Evolutionary conservation across 1,140 invertebrate genomes (phyloP).

Genomic region (Grapholita molesta): DNA sequence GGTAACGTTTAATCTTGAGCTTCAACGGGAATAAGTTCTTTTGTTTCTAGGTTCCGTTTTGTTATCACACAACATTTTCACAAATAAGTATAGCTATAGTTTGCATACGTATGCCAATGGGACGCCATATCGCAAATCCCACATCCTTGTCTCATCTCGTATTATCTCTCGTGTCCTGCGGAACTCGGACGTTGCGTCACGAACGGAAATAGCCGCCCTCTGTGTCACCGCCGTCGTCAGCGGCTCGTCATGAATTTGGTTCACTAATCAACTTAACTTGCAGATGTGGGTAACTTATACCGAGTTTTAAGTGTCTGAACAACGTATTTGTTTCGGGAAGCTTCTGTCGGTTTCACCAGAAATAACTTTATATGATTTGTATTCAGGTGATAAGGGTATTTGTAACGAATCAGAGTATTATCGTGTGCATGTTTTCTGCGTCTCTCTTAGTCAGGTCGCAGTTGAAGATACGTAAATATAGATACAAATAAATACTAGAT

Average conservation of each 20-base stretch:
- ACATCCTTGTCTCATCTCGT: slow-evolving; percentile 61
- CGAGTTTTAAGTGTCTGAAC: neutral
- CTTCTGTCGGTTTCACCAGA: neutral
- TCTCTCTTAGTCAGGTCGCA: too few species aligned
- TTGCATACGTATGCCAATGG: slow-evolving; percentile 17
- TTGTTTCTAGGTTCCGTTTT: too few species aligned
- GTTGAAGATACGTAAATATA: too few species aligned
- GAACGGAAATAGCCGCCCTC: slow-evolving; percentile 68
- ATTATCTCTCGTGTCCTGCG: slow-evolving; percentile 57
- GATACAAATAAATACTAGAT: too few species aligned
- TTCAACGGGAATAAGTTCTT: too few species aligned
- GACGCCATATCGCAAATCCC: slow-evolving; percentile 48
- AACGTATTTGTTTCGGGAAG: neutral
- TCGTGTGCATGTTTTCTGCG: too few species aligned
- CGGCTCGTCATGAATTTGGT: slow-evolving; percentile 26
- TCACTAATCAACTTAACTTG: slow-evolving; percentile 25
- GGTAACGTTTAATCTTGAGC: too few species aligned
- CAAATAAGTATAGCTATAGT: too few species aligned
- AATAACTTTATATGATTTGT: neutral
- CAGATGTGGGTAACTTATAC: slow-evolving; percentile 19
- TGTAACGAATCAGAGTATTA: too few species aligned
- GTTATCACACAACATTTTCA: neutral
- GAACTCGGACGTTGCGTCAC: slow-evolving; percentile 67
- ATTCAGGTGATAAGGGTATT: too few species aligned
- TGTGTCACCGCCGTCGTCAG: slow-evolving; percentile 67